Base-by-base conservation (phyloP, 1,140 invertebrate genomes). In the Philotrypesis tridentata region DNA sequence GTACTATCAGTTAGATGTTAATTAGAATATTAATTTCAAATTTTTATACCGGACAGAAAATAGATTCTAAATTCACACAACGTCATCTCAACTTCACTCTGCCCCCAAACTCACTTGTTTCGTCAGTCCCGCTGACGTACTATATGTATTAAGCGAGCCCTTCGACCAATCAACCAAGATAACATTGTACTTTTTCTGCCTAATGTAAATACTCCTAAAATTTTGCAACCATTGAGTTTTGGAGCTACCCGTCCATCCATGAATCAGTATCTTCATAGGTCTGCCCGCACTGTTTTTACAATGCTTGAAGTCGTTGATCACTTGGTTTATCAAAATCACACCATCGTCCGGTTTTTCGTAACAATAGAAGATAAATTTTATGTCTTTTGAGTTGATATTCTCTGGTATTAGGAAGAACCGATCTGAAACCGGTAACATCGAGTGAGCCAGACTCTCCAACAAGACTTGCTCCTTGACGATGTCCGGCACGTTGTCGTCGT, bases 161-260 rank as follows among this genome's bases (percentile, higher is more conserved):
- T 89, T 85, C 11, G 89, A 92, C 95, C 95, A 96, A 83, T 96
- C 94, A 0, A 96, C 91, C 29, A 92, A 89, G 81, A 96, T 93
- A 2, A 96, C 90, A 84, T 95, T 95, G 27, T 92, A 93, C n/a
- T n/a, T n/a, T n/a, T n/a, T n/a, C 25, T 86, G 87, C 29, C 86
- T 84, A 2, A 95, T 87, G 86, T 94, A 95, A 60, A 93, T 93
- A 88, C 84, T 84, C 60, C 88, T 87, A 60, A 92, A 80, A n/a
- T 90, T 89, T 85, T 90, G 87, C 76, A 91, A 61, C 89, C 87
- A 92, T 86, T 83, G 88, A 79, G 17, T 85, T 40, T 84, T 82
- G 31, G 80, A 86, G 87, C 88, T 92, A 84, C 89, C 89, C 0
- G 87, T 91, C 93, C 93, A 94, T 4, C 93, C 94, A 75, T 94